Evolutionary conservation across 1,140 invertebrate species (phyloP).

Genomic region (Drosophila sucinea): DNA sequence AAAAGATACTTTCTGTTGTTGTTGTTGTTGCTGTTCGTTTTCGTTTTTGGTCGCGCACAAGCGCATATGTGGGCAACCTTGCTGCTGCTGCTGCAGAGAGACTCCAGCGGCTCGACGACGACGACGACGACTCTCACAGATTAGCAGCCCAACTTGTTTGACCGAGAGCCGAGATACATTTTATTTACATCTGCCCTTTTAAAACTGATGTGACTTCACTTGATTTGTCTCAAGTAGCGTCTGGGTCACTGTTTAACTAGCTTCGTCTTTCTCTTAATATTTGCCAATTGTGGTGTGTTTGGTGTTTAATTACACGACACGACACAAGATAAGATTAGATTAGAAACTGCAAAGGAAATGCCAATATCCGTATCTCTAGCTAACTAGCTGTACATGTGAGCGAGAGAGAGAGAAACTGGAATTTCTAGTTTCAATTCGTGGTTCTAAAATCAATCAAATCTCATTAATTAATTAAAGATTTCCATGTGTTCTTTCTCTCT

Average conservation of each 20-base stretch:
- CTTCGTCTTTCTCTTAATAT: neutral
- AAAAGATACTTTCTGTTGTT: slow-evolving; percentile 66
- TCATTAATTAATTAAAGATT: slow-evolving; percentile 19
- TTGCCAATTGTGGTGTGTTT: neutral
- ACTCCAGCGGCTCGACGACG: neutral
- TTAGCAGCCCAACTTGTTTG: slow-evolving; percentile 73
- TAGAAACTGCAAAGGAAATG: slow-evolving; percentile 2
- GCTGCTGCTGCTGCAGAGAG: slow-evolving; percentile 29
- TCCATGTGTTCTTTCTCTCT: slow-evolving; percentile 13
- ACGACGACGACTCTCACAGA: slow-evolving; percentile 48
- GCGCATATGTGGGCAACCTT: slow-evolving; percentile 65
- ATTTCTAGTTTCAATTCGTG: slow-evolving; percentile 33
- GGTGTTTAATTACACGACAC: slow-evolving; percentile 1
- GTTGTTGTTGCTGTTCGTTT: slow-evolving; percentile 4
- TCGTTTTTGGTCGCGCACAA: slow-evolving; percentile 58
- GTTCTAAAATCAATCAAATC: slow-evolving; percentile 17
- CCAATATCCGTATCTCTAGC: slow-evolving; percentile 1
- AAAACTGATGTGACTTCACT: slow-evolving; percentile 29
- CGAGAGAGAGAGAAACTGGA: slow-evolving; percentile 1
- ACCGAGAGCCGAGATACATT: slow-evolving; percentile 50
- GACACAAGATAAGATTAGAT: neutral
- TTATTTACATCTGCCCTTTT: slow-evolving; percentile 60
- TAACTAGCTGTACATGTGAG: no score
- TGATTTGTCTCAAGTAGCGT: slow-evolving; percentile 59
- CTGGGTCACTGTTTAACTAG: slow-evolving; percentile 10